Evolutionary conservation across 1,140 invertebrate genomes (phyloP), one percentile per base, ranked within the genome.

Genomic region (Drosophila serrata): DNA sequence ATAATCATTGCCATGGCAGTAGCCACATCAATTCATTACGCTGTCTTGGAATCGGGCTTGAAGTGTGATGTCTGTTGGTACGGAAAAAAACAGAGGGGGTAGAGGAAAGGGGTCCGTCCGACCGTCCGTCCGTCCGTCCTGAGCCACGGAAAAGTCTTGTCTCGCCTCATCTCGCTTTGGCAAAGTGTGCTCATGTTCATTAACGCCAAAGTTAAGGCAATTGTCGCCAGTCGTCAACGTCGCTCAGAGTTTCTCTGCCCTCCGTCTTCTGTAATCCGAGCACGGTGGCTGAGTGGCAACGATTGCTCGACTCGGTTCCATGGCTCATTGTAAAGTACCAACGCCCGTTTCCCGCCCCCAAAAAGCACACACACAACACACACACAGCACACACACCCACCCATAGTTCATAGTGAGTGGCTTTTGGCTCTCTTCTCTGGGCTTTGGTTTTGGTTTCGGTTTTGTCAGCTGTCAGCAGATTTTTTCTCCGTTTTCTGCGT

Each of bases 181-280:
- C 58, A 78, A 90, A 88, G 85, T 90, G 85, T 90, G 85, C 85
- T 90, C 86, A 85, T 90, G 86, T 90, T 90, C 85, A 90, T 90
- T 90, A 90, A 90, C 86, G 85, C 85, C 81, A 90, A 90, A 90
- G 81, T 85, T 85, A 82, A 85, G 86, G 85, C 85, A 90, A 90
- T 90, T 90, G 85, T 90, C 85, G 81, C 74, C 27, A 76, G 53
- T 80, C 68, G 72, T 64, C 64, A 77, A 60, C 73, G 62, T 76
- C 56, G 53, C 74, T 78, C 46, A 39, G 60, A 35, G 68, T 48
- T 51, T 39, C 40, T 29, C 75, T 19, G 48, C 29, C 22, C 75
- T 55, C 27, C 55, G 49, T 65, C 57, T 74, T 64, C 57, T 82
- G 81, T 82, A 82, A 82, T 82, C 80, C 79, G 81, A 84, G 75